phyloP scores from a whole-genome alignment of 2,113 vertebrate species.

The Percopsis transmontana region DNA sequence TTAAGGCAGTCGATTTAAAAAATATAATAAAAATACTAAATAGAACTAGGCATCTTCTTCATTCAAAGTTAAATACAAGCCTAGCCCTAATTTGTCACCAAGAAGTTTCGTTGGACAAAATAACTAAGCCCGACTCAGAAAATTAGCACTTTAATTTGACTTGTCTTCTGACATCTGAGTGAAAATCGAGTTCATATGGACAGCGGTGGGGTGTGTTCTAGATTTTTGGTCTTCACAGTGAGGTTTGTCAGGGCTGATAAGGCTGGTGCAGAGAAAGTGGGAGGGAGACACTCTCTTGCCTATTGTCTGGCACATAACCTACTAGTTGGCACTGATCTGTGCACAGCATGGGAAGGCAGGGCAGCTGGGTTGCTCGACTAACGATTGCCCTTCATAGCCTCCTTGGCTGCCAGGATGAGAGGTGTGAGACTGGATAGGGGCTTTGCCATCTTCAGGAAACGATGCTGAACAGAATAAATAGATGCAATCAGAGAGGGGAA shows the following conservation, averaged over 20 bases:
- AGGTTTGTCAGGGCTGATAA: constrained; percentile 69
- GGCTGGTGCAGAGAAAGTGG: constrained; percentile 62
- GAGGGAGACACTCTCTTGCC: constrained; percentile 55
- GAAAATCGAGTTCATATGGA: constrained; percentile 64
- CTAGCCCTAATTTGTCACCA: constrained; percentile 57
- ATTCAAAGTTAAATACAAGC: constrained; percentile 74
- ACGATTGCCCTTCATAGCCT: constrained; percentile 98
- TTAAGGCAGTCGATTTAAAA: constrained; percentile 76
- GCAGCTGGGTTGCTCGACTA: constrained; percentile 68
- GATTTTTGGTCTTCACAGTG: constrained; percentile 65
- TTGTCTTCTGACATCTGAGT: constrained; percentile 65
- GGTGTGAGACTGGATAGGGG: constrained; percentile 97
- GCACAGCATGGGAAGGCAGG: constrained; percentile 65
- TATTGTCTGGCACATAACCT: constrained; percentile 69
- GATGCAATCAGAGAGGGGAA: background rate
- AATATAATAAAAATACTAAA: constrained; percentile 54
- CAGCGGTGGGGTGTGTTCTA: constrained; percentile 62
- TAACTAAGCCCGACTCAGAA: constrained; percentile 60
- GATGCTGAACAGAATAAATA: constrained; percentile 80
- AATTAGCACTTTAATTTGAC: constrained; percentile 68
- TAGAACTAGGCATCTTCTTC: constrained; percentile 70
- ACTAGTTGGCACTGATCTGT: constrained; percentile 65
- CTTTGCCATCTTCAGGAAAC: constrained; percentile 98
- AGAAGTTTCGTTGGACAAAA: constrained; percentile 58
- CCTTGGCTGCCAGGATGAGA: constrained; percentile 97